A percentile compares a stretch with the other conserved stretches of the same genome.
Evolutionary conservation across 2,888 invertebrate species (phyloP).

Genomic region (Eupeodes luniger): DNA sequence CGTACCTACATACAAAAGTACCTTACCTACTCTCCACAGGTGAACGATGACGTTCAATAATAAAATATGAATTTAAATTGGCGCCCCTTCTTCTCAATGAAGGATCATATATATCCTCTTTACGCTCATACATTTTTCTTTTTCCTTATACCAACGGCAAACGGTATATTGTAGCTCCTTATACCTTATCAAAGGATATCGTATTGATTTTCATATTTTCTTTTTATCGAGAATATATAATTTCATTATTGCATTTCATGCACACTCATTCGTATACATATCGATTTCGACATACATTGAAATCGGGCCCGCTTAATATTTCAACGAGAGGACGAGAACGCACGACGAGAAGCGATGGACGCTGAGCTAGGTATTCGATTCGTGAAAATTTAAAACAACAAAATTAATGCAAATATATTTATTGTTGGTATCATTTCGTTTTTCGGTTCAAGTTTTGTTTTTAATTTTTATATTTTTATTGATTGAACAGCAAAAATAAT

Average conservation of each 20-base stretch:
- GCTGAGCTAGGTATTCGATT: too few relatives aligned
- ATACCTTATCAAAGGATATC: slow-evolving; percentile 47
- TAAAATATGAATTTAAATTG: slow-evolving; percentile 66
- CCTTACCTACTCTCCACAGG: slow-evolving; percentile 5
- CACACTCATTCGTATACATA: slow-evolving; percentile 8
- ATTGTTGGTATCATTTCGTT: too few relatives aligned
- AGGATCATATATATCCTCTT: neutral
- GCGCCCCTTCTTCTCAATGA: neutral
- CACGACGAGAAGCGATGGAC: too few relatives aligned
- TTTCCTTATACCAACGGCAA: too few relatives aligned
- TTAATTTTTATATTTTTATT: neutral
- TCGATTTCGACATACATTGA: neutral
- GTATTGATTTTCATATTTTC: slow-evolving; percentile 49
- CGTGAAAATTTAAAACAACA: neutral
- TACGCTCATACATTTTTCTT: too few relatives aligned
- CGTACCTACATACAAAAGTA: neutral
- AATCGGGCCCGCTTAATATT: slow-evolving; percentile 10
- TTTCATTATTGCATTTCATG: slow-evolving; percentile 53
- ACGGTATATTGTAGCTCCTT: neutral
- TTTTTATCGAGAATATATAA: slow-evolving; percentile 51
- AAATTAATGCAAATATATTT: neutral
- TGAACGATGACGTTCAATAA: slow-evolving; percentile 50
- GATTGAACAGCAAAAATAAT: neutral
- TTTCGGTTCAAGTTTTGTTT: neutral
- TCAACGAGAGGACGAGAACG: slow-evolving; percentile 3